Evolutionary conservation across 2,797 vertebrate genomes (phyloP), one percentile per base, ranked within the genome.

Genomic region (Lerista edwardsae): DNA sequence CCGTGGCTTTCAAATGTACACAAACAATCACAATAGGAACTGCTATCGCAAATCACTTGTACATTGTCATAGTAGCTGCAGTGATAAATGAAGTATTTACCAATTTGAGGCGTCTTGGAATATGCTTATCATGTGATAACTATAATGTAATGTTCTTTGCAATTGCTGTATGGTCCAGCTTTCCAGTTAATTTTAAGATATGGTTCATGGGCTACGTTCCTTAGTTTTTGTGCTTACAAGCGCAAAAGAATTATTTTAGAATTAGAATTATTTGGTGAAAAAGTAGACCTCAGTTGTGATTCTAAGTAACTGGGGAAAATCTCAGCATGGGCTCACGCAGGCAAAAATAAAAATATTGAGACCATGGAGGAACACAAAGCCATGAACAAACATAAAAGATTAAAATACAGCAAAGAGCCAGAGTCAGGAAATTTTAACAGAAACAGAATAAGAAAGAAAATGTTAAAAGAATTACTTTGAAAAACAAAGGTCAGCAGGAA

Each of bases 331-430:
- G 23, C 25, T 80, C 31, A 67, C 29, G 1, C 44, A 39, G 47
- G 27, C 55, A 73, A 31, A 59, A 51, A 61, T 44, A 25, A 8
- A 47, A 59, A 61, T 47, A 62, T 23, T 23, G 36, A 29, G 55
- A 82, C 87, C 65, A 25, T 44, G 10, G 67, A 84, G 39, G 79
- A 85, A 27, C 69, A 80, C 51, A 21, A 89, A 89, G 83, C 72
- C 82, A 85, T 67, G 71, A 62, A 83, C 82, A 36, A 39, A 1
- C 0, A 77, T 82, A 80, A 86, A 84, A 90, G 83, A 67, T 83
- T 73, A 39, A 47, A n/a, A 88, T 59, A 87, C 65, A 55, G 3
- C 39, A 69, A 44, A 68, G 59, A n/a, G n/a, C 39, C 59, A 59
- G 75, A 78, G 75, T 83, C n/a, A 72, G 65, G 72, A 47, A 34